Evolutionary conservation across 2,797 vertebrate species (phyloP), one percentile per base, ranked within the genome.

Genomic region (Falco columbarius): DNA sequence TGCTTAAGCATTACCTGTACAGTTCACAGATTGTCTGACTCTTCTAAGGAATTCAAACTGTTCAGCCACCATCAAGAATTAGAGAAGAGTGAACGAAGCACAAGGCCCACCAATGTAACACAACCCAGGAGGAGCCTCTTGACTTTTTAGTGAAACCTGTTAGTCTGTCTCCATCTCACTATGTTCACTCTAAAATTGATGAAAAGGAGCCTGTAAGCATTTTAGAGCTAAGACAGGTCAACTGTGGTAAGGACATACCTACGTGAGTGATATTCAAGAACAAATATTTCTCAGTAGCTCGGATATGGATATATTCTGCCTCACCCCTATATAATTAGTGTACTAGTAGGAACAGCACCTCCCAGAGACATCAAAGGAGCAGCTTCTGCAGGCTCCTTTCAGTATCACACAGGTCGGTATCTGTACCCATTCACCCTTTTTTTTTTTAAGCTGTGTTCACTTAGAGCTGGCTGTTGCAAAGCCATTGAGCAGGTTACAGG

Each of bases 241-340:
- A 6, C 1, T 30, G 21, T 44, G 19, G 26, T 76, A 49, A 73
- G 38, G 23, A 86, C 23, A 24, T 24, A 52, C 3, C 19, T n/a
- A 27, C 0, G 0, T 11, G 4, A 5, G 19, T 12, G 29, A 52
- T 6, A 38, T 0, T 61, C 68, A 72, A 87, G 38, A 55, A 67
- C 12, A 59, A 75, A 1, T 82, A 73, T 49, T 82, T 75, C 54
- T 42, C 42, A 49, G 23, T 3, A 70, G 38, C 34, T 55, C 12
- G 24, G 65, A 17, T 61, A 85, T 6, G 18, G 34, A 32, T 2
- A 1, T 34, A 70, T 80, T 61, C 59, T 76, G 29, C 34, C 51
- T 66, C 29, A 51, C 9, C 4, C 7, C 32, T 23, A 4, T 58
- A 52, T 49, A 65, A 27, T 56, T 56, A 58, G 12, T 8, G 18